These are phyloP conservation scores for Hypsopygia costalis DNA, from an alignment of 2,888 invertebrate genomes.

Conservation along the genomic window DNA sequence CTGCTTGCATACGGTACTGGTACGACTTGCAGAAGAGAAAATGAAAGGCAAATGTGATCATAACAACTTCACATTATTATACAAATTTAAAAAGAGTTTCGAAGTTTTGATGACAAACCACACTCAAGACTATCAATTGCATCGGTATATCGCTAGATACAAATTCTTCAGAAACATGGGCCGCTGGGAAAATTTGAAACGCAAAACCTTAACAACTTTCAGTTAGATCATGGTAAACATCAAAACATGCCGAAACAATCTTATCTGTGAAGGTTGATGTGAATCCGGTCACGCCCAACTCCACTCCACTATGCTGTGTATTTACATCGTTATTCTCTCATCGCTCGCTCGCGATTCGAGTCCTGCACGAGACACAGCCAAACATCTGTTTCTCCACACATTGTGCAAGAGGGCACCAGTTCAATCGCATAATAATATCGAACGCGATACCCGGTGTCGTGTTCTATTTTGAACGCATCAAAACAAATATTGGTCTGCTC, in stretches of 20 bases:
- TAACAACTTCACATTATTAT: too few relatives aligned
- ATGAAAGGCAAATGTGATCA: not conserved
- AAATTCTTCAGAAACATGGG: too few relatives aligned
- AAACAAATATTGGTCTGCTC: slow-evolving; percentile 32
- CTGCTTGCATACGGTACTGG: slow-evolving; percentile 4
- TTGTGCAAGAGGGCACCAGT: slow-evolving; percentile 8
- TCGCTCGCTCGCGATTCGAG: not conserved
- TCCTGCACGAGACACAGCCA: slow-evolving; percentile 2
- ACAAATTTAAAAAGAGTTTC: too few relatives aligned
- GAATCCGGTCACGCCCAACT: too few relatives aligned
- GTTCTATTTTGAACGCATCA: slow-evolving; percentile 19
- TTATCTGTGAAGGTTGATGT: slow-evolving; percentile 4
- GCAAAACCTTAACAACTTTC: not conserved
- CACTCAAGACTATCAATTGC: too few relatives aligned
- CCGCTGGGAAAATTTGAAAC: not conserved
- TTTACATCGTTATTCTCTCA: slow-evolving; percentile 1
- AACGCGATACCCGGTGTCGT: slow-evolving; percentile 1
- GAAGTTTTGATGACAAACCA: too few relatives aligned
- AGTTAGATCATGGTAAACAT: not conserved
- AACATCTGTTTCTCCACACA: slow-evolving; percentile 9
- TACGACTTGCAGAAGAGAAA: not conserved
- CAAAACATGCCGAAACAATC: slow-evolving; percentile 3
- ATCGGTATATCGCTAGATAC: too few relatives aligned
- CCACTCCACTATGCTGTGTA: not conserved
- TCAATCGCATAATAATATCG: slow-evolving; percentile 1